Percentiles rank a stretch among this genome's conserved stretches.
phyloP scores from a whole-genome alignment of 2,888 invertebrate species.

The Epicampocera succincta region DNA sequence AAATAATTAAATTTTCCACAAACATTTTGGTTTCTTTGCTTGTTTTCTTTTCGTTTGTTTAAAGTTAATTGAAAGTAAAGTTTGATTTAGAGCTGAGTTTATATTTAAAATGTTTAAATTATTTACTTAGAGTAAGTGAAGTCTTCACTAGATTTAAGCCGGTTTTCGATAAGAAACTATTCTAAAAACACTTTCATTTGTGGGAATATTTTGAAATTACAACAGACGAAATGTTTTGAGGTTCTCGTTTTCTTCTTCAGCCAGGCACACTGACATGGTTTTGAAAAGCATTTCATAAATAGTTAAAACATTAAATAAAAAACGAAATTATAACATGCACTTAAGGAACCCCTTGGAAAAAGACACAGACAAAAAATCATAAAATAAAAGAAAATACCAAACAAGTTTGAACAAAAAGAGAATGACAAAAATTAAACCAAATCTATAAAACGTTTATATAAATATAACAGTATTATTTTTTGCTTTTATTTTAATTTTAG shows the following conservation, averaged over 20 bases:
- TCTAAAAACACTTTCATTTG: constrained; percentile 63
- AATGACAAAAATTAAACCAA: neutral
- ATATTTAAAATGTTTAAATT: constrained; percentile 38
- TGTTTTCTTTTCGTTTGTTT: constrained; percentile 36
- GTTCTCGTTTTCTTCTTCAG: constrained; percentile 16
- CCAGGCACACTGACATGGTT: constrained; percentile 56
- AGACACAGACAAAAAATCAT: too few relatives aligned
- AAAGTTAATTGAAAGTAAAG: constrained; percentile 52
- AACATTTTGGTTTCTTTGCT: constrained; percentile 38
- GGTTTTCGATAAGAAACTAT: constrained; percentile 44
- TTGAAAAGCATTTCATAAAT: constrained; percentile 33
- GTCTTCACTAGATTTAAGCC: constrained; percentile 3
- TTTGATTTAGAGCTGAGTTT: constrained; percentile 18
- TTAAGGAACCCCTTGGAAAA: neutral
- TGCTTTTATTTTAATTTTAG: too few relatives aligned
- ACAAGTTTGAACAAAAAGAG: neutral
- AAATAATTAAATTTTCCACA: constrained; percentile 20
- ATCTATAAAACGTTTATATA: too few relatives aligned
- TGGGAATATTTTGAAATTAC: constrained; percentile 32
- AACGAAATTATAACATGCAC: neutral
- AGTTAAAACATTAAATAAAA: neutral
- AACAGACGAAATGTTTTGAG: neutral
- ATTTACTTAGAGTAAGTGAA: neutral
- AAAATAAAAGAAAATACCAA: constrained; percentile 17
- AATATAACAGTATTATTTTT: too few relatives aligned